Conservation (phyloP, 2,797 vertebrate genomes). For the Pantherophis vulpinus region DNA sequence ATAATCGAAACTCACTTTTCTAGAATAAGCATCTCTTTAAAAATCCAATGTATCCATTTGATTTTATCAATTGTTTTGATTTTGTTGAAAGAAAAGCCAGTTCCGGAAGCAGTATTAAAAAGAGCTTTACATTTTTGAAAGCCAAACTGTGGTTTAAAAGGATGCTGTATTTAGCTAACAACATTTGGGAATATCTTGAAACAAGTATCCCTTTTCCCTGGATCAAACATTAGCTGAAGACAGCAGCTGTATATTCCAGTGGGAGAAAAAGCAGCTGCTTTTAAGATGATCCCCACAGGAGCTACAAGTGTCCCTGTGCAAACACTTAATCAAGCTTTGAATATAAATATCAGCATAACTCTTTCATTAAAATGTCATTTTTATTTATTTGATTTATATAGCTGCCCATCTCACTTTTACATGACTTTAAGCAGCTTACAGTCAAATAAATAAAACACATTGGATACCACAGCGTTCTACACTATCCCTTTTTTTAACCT, state of each 20-base stretch:
- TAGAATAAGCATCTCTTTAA: neutral
- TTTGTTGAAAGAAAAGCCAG: neutral
- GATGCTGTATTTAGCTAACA: neutral
- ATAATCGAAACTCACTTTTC: neutral
- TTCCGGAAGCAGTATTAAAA: neutral
- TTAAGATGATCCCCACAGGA: neutral
- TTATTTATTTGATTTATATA: neutral
- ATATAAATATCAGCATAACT: neutral
- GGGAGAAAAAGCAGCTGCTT: neutral
- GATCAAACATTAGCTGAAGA: neutral
- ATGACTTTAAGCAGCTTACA: neutral
- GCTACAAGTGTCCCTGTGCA: neutral
- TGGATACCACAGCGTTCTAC: neutral
- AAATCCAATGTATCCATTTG: neutral
- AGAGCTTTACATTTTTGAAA: neutral
- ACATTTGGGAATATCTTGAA: neutral
- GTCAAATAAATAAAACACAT: neutral
- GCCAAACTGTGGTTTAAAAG: neutral
- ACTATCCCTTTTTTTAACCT: neutral
- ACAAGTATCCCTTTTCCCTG: neutral
- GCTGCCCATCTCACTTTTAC: neutral
- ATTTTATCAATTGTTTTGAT: neutral
- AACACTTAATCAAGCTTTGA: neutral
- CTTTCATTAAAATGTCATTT: neutral
- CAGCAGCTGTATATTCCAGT: neutral